Percentiles rank a stretch among this genome's conserved stretches.
Evolutionary conservation across 2,797 vertebrate species (phyloP).

Genomic region (Sebastes taczanowskii): DNA sequence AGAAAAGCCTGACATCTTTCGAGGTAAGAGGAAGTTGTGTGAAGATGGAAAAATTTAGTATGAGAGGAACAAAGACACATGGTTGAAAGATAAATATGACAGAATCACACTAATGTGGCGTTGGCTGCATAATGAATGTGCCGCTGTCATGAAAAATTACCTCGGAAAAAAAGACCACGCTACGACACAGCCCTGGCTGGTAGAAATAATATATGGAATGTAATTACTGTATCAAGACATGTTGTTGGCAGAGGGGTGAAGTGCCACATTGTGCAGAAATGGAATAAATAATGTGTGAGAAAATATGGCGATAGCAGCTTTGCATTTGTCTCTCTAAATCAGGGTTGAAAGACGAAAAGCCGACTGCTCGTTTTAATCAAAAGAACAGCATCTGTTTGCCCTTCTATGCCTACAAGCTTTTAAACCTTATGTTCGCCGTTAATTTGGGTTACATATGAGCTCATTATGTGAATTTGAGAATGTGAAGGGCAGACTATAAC

Average conservation of each 20-base stretch:
- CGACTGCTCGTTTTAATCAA: conserved; percentile 27
- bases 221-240: conserved; percentile 21
- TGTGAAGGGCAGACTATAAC: conserved; percentile 1
- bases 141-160: conserved; percentile 23
- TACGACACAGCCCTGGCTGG: neutral
- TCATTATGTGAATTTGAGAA: conserved; percentile 28
- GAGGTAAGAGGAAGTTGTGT: conserved; percentile 3
- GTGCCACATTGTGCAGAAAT: neutral
- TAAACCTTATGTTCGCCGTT: conserved; percentile 16
- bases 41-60: neutral
- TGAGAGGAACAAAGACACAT: conserved; percentile 12
- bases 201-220: conserved; percentile 11
- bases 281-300: conserved; percentile 15
- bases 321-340: conserved; percentile 8
- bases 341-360: conserved; percentile 26
- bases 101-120: conserved; percentile 16
- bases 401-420: conserved; percentile 25
- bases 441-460: conserved; percentile 9
- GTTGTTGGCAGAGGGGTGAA: conserved; percentile 19
- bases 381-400: conserved; percentile 41
- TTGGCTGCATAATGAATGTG: conserved; percentile 26
- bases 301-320: conserved; percentile 13
- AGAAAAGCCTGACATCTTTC: neutral
- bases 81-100: conserved; percentile 25
- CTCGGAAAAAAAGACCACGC: conserved; percentile 4